Percentiles rank a stretch among this genome's conserved stretches.
These are phyloP conservation scores for Adelognathus sp. DNA, from an alignment of 2,888 invertebrate genomes.

Conservation along the genomic window DNA sequence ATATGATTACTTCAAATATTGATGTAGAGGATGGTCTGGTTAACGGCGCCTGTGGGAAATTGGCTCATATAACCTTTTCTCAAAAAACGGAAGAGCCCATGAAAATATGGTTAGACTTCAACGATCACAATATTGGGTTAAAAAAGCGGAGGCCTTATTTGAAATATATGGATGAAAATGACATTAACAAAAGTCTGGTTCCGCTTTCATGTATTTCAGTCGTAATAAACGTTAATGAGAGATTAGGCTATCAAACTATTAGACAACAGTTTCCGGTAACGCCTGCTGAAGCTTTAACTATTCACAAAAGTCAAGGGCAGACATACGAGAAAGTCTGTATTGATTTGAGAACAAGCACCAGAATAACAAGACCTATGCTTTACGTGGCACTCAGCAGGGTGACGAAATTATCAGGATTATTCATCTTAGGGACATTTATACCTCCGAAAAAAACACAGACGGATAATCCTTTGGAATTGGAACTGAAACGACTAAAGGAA, in stretches of 20 bases:
- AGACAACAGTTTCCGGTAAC: no score
- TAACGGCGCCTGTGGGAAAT: conserved; percentile 3
- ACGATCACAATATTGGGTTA: conserved; percentile 41
- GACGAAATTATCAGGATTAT: no score
- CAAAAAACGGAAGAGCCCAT: background rate
- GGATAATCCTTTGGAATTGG: no score
- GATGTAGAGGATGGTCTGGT: conserved; percentile 6
- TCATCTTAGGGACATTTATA: no score
- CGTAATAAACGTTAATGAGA: conserved; percentile 19
- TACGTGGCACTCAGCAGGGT: no score
- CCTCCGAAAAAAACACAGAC: no score
- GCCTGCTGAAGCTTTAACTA: no score
- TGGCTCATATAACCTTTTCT: background rate
- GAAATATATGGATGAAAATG: conserved; percentile 2
- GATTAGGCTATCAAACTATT: conserved; percentile 19
- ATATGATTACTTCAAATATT: conserved; percentile 55
- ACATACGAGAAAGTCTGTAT: no score
- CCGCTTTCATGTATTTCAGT: conserved; percentile 16
- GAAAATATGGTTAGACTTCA: conserved; percentile 53
- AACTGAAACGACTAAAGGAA: no score
- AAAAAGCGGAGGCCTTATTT: conserved; percentile 20
- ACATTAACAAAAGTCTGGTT: conserved; percentile 16
- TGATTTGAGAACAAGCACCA: no score
- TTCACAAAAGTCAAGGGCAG: no score
- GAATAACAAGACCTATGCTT: no score